Evolutionary conservation across 2,888 invertebrate species (phyloP), one percentile per base, ranked within the genome.

Genomic region (Gnatocerus cornutus): DNA sequence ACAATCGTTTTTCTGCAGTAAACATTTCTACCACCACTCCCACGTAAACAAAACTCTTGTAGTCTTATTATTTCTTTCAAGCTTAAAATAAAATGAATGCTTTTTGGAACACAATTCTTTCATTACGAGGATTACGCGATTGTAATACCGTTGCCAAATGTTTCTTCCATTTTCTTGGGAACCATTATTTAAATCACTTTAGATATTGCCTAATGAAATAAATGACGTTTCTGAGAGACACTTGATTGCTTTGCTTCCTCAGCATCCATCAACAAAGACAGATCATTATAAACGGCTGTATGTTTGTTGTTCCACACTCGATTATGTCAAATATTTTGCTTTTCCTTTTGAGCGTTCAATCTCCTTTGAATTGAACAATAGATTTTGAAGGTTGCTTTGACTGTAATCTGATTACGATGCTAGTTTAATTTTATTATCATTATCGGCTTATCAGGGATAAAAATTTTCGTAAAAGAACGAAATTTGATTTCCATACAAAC

Each of bases 201-300:
- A 10, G 13, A 52, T 43, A 39, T 41, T 64, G 46, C 16, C 55
- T 48, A 65, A 65, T 56, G 56, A 56, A 65, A 58, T 56, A 43
- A 27, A 56, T 48, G 55, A 64, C 53, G 55, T 64, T 53, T 43
- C 55, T 64, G 55, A 64, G 45, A 46, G 55, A 13, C 33, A 10
- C 16, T 45, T 64, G 64, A 64, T 64, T 55, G 55, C 64, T 50
- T 55, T 46, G 46, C 55, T 46, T 64, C 64, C 64, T 46, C 21
- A 53, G 37, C 43, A 64, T 64, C 64, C 46, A 64, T 64, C 64
- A 55, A 64, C 64, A 64, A 43, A 64, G 46, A 53, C 64, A 61
- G 48, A 37, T 10, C 29, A 46, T 45, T 55, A 10, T 64, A 55
- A 64, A 64, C 55, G 29, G 64, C 21, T 29, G 64, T 50, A 52